Evolutionary conservation across 2,113 vertebrate genomes (phyloP).

Genomic region (Limnothrissa miodon): DNA sequence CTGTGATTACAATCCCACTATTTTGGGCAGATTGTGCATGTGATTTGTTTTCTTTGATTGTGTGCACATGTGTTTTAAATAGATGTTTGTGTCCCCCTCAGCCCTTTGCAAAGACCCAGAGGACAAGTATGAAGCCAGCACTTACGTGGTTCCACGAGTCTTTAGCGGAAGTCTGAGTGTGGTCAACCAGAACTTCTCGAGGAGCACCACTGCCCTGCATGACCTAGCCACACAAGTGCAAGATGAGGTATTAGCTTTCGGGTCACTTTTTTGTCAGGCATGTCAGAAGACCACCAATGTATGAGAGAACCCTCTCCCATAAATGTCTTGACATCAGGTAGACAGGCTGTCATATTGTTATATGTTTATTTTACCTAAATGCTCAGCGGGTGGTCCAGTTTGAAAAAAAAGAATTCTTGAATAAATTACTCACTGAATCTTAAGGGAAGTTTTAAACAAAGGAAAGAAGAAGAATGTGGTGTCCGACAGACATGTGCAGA

Average conservation of each 20-base stretch:
- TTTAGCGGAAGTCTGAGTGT: conserved; percentile 67
- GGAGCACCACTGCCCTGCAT: conserved; percentile 36
- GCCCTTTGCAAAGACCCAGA: conserved; percentile 57
- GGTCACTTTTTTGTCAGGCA: neutral
- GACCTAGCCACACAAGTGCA: neutral
- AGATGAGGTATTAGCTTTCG: neutral
- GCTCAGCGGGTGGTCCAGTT: neutral
- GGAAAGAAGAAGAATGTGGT: neutral
- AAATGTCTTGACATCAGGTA: neutral
- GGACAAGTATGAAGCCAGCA: conserved; percentile 55
- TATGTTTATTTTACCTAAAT: too few relatives aligned
- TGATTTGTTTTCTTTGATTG: neutral
- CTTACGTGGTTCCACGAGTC: conserved; percentile 51
- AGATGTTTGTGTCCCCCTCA: conserved; percentile 39
- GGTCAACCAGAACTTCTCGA: conserved; percentile 46
- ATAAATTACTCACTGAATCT: neutral
- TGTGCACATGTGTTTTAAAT: too few relatives aligned
- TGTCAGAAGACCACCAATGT: neutral
- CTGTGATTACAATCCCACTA: too few relatives aligned
- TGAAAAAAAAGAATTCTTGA: neutral
- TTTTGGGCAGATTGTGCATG: neutral
- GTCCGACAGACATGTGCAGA: neutral
- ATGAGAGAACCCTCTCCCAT: neutral
- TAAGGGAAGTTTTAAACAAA: neutral
- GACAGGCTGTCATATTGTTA: too few relatives aligned